phyloP scores from a whole-genome alignment of 2,888 invertebrate species.

The Himalopsyche anomala region DNA sequence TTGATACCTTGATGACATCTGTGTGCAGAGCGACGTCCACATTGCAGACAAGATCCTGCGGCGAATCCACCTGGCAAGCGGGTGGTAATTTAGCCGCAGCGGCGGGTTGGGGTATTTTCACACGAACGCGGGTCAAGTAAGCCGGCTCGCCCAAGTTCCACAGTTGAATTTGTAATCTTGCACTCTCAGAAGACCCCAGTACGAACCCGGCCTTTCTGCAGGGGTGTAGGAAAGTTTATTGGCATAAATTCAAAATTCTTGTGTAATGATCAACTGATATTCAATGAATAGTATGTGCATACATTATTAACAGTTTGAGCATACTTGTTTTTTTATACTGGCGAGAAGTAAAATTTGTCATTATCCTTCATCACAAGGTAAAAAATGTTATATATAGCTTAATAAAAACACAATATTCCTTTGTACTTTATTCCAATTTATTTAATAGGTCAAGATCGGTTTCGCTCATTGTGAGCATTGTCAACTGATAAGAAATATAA shows the following conservation, averaged over 20 bases:
- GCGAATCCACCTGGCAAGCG: constrained; percentile 65
- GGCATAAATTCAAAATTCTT: not conserved
- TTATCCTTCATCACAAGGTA: too few relatives aligned
- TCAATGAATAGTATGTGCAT: too few relatives aligned
- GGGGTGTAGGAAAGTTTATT: not conserved
- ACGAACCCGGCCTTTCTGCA: constrained; percentile 67
- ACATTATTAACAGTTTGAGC: too few relatives aligned
- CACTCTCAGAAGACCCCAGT: constrained; percentile 68
- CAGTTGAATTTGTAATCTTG: constrained; percentile 67
- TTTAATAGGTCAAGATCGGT: too few relatives aligned
- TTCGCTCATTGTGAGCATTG: too few relatives aligned
- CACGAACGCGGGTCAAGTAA: constrained; percentile 64
- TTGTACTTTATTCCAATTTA: too few relatives aligned
- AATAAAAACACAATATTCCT: too few relatives aligned
- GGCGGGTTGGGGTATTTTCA: constrained; percentile 65
- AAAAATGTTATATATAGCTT: too few relatives aligned
- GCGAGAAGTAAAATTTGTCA: too few relatives aligned
- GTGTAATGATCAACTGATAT: not conserved
- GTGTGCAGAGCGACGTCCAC: constrained; percentile 68
- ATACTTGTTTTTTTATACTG: too few relatives aligned
- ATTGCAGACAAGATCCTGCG: constrained; percentile 67
- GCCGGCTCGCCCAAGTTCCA: constrained; percentile 66
- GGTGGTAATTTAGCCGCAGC: constrained; percentile 62
- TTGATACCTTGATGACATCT: constrained; percentile 59
- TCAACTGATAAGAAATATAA: too few relatives aligned